A percentile compares a stretch with the other conserved stretches of the same genome.
These are phyloP conservation scores for Limenitis camilla DNA, from an alignment of 2,888 invertebrate genomes.

Conservation along the genomic window DNA sequence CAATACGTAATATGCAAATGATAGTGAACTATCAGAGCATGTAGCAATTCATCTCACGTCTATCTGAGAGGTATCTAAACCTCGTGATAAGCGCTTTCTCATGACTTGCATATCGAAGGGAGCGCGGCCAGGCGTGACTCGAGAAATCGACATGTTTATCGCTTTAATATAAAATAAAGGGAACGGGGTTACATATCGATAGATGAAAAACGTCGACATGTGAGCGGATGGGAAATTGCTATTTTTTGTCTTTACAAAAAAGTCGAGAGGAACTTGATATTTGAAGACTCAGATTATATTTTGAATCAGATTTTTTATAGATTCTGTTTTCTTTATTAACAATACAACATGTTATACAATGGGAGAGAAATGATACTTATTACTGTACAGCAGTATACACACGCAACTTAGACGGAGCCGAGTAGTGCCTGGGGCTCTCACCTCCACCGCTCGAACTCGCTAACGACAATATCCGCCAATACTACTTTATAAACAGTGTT, in stretches of 20 bases:
- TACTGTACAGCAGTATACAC: too few relatives aligned
- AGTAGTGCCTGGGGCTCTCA: too few relatives aligned
- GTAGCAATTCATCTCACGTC: constrained; percentile 66
- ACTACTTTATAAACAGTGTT: too few relatives aligned
- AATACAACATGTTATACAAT: too few relatives aligned
- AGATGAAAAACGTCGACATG: constrained; percentile 60
- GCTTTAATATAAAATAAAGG: constrained; percentile 74
- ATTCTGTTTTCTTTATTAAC: neutral
- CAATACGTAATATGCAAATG: constrained; percentile 26
- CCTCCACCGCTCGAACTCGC: too few relatives aligned
- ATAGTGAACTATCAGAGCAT: constrained; percentile 41
- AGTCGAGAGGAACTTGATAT: too few relatives aligned
- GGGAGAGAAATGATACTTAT: too few relatives aligned
- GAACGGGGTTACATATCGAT: constrained; percentile 55
- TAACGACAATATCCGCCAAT: too few relatives aligned
- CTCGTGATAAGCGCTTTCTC: constrained; percentile 69
- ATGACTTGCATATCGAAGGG: constrained; percentile 71
- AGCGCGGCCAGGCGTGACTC: constrained; percentile 65
- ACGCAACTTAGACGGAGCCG: too few relatives aligned
- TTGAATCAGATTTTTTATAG: too few relatives aligned
- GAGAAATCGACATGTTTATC: constrained; percentile 73
- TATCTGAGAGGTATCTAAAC: constrained; percentile 54
- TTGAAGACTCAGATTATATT: too few relatives aligned
- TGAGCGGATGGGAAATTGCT: constrained; percentile 59
- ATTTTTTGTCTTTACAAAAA: constrained; percentile 30